Evolutionary conservation across 2,113 vertebrate species (phyloP).

Genomic region (Tyrannus savana): DNA sequence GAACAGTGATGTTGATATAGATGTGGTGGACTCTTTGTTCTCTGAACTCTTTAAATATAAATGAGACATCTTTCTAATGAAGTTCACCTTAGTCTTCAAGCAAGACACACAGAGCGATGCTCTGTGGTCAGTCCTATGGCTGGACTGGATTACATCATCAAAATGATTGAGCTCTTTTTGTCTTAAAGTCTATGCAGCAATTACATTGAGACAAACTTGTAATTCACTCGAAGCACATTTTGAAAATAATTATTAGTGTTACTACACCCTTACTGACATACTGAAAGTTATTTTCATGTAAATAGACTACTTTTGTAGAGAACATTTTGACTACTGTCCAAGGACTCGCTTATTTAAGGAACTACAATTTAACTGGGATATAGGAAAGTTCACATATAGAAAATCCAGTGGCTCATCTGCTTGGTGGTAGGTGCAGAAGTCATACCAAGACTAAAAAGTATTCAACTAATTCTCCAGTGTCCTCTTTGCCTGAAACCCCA

Average conservation of each 20-base stretch:
- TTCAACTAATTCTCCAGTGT: slow-evolving; percentile 10
- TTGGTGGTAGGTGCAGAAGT: background rate
- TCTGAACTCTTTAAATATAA: slow-evolving; percentile 19
- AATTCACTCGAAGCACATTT: background rate
- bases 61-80: background rate
- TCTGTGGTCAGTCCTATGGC: background rate
- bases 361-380: background rate
- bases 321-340: background rate
- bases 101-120: background rate
- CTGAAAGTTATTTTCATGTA: slow-evolving; percentile 28
- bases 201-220: background rate
- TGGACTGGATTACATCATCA: background rate
- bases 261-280: background rate
- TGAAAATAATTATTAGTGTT: slow-evolving; percentile 25
- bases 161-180: background rate
- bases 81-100: background rate
- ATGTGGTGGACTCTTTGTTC: slow-evolving; percentile 14
- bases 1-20: background rate
- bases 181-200: background rate
- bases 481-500: background rate
- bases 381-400: background rate
- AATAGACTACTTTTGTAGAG: background rate
- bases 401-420: background rate
- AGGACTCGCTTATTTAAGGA: background rate
- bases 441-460: background rate